These are phyloP conservation scores for Myotis yumanensis DNA, from an alignment of 2,113 vertebrate species.

Conservation along the genomic window DNA sequence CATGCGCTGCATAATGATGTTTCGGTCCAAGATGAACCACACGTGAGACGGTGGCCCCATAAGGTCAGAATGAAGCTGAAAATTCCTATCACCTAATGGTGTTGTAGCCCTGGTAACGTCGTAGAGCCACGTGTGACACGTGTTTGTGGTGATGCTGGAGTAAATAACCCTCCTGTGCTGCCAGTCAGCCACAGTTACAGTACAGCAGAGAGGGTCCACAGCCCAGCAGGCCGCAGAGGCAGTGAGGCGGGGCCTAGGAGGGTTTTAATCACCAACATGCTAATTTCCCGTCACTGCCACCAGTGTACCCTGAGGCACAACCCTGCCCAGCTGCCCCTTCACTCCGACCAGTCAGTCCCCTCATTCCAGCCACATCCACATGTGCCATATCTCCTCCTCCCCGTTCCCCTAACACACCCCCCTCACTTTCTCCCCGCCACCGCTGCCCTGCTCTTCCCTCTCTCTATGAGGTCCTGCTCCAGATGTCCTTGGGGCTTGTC, in stretches of 20 bases:
- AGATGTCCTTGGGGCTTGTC: background rate
- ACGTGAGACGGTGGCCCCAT: background rate
- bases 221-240: background rate
- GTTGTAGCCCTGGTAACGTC: background rate
- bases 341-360: background rate
- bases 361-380: no score
- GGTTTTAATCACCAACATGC: fast-evolving
- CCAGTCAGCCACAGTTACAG: no score
- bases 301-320: background rate
- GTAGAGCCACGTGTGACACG: fast-evolving
- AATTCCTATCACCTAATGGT: background rate
- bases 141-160: background rate
- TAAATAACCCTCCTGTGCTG: background rate
- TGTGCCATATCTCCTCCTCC: background rate
- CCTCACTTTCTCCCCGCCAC: background rate
- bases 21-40: background rate
- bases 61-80: background rate
- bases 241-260: no score
- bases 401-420: background rate
- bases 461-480: background rate
- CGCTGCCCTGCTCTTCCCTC: background rate
- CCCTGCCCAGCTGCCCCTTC: background rate
- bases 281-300: background rate
- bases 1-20: background rate
- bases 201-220: background rate